Percentiles rank a stretch among this genome's conserved stretches.
Conservation (phyloP, 2,888 invertebrate species). For the Gasteruption jaculator region DNA sequence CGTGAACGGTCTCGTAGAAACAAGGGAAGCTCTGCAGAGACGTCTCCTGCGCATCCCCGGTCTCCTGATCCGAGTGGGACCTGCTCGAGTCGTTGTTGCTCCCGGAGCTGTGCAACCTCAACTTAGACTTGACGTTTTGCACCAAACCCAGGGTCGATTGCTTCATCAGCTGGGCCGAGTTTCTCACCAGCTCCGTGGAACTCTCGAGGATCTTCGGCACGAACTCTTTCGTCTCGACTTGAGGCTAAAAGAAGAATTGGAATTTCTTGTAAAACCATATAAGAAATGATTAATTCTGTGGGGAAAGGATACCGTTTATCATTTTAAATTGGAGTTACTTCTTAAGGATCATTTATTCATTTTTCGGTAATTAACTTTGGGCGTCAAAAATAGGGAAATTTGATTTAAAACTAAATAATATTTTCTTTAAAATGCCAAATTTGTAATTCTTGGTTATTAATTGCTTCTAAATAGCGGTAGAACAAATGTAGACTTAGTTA, state of each 20-base stretch:
- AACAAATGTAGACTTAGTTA: no score
- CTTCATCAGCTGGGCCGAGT: constrained; percentile 46
- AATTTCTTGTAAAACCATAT: no score
- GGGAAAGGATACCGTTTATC: no score
- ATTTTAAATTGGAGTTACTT: no score
- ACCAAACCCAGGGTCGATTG: constrained; percentile 48
- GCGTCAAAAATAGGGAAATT: no score
- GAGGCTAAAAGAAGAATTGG: constrained; percentile 36
- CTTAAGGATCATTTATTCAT: no score
- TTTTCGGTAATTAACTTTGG: no score
- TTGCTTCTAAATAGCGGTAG: no score
- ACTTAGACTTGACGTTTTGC: constrained; percentile 44
- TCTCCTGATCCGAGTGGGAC: constrained; percentile 20
- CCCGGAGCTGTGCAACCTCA: constrained; percentile 29
- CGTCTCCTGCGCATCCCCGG: constrained; percentile 14
- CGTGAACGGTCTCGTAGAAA: constrained; percentile 47
- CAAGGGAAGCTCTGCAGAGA: constrained; percentile 44
- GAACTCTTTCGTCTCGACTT: constrained; percentile 40
- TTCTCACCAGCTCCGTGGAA: constrained; percentile 53
- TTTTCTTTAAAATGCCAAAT: no score
- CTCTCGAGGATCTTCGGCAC: constrained; percentile 44
- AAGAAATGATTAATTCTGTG: no score
- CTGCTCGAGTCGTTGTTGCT: constrained; percentile 25
- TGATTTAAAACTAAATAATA: no score
- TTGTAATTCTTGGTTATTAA: no score